Base-by-base conservation (phyloP, 2,888 invertebrate genomes). In the Drosophila kanekoi region DNA sequence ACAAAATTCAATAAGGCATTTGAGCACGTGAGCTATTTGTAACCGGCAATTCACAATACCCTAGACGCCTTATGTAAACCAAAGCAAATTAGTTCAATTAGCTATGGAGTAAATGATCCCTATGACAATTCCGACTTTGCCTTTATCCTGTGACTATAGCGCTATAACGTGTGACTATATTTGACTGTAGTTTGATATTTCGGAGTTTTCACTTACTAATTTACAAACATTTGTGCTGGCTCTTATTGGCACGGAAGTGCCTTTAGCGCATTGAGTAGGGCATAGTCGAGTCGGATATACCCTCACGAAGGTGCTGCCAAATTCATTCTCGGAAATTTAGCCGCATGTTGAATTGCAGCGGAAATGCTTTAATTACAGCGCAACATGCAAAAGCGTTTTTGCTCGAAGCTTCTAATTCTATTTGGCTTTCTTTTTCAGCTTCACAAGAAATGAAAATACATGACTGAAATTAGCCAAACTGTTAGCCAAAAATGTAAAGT, bases 281-380 rank as follows among this genome's bases (percentile, higher is more conserved):
- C 10, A 35, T 41, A 51, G n/a, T 8, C 4, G 8, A 33, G n/a
- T 32, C 16, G 40, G 38, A 11, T 33, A 16, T 33, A 43, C 52
- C 53, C 41, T 20, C 8, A 18, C 16, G n/a, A 16, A 45, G 20
- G 28, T n/a, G 41, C 28, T 38, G 4, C 11, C 14, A 37, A 44
- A 48, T 49, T 35, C 37, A 41, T 76, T 76, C 67, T 52, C 11
- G 13, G 67, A 76, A 71, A 66, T 49, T 45, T 16, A 40, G 37
- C 47, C 37, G 45, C 44, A 43, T 44, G 20, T 61, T 49, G 51
- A 61, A 74, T 47, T 87, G 70, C 75, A 77, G 23, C 58, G 78
- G 82, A 82, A 84, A 64, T 57, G 63, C 54, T 76, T 78, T 81
- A 80, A 84, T 87, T 87, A 58, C 70, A 45, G 23, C 49, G 11